Conservation (phyloP, 1,140 invertebrate genomes). For the Drosophila sulfurigaster region DNA sequence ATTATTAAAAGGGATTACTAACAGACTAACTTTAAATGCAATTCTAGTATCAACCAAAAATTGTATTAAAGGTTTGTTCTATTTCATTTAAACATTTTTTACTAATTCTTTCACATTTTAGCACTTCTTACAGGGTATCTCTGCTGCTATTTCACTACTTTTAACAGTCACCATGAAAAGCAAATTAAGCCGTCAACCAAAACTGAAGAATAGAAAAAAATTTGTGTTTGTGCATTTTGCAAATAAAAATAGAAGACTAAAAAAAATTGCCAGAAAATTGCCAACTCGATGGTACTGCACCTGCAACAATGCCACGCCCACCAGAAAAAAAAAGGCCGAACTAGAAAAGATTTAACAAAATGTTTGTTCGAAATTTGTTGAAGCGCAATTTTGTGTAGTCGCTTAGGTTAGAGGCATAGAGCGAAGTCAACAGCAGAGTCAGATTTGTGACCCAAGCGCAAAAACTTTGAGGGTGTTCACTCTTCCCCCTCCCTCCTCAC, state of each 20-base stretch:
- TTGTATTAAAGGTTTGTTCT: too few species aligned
- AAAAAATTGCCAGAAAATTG: conserved; percentile 30
- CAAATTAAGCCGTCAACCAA: conserved; percentile 71
- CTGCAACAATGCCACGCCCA: conserved; percentile 58
- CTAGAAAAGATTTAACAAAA: conserved; percentile 53
- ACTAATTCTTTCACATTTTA: background rate
- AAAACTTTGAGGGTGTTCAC: conserved; percentile 26
- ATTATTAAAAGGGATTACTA: background rate
- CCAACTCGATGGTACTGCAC: conserved; percentile 50
- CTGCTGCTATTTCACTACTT: conserved; percentile 12
- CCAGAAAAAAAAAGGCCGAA: conserved; percentile 8
- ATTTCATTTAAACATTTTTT: too few species aligned
- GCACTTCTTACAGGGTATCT: conserved; percentile 8
- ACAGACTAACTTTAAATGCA: too few species aligned
- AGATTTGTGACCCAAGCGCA: conserved; percentile 29
- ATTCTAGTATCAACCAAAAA: too few species aligned
- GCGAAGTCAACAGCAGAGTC: conserved; percentile 2
- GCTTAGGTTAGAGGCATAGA: background rate
- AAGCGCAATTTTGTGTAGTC: conserved; percentile 44
- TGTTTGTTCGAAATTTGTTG: conserved; percentile 70
- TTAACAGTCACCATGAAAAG: conserved; percentile 61
- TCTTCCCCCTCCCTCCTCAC: background rate
- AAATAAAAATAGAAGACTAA: conserved; percentile 13
- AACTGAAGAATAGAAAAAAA: conserved; percentile 59
- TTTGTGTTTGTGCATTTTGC: conserved; percentile 26